phyloP scores from a whole-genome alignment of 2,113 vertebrate species.

The Crotalus horridus region DNA sequence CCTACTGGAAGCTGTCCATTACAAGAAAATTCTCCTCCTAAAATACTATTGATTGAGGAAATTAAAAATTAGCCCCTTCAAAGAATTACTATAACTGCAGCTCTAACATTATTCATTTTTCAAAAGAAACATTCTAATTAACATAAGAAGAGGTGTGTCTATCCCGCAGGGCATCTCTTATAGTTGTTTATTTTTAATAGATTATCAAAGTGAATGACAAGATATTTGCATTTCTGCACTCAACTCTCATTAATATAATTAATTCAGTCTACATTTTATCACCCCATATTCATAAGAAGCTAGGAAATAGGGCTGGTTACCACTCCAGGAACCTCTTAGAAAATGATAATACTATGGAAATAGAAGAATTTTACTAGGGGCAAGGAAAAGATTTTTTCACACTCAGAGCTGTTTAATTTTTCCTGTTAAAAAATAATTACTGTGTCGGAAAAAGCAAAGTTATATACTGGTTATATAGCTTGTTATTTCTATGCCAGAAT shows the following conservation, averaged over 20 bases:
- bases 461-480: neutral
- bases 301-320: neutral
- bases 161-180: conserved; percentile 11
- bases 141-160: conserved; percentile 26
- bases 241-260: neutral
- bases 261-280: neutral
- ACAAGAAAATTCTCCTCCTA: conserved; percentile 46
- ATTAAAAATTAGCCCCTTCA: conserved; percentile 65
- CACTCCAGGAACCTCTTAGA: neutral
- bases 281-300: neutral
- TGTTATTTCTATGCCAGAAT: neutral
- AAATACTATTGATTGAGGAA: conserved; percentile 54
- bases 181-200: conserved; percentile 18
- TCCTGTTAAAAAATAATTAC: neutral
- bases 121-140: conserved; percentile 49
- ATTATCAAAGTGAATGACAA: conserved; percentile 43
- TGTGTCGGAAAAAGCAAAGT: too few species aligned
- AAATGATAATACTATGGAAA: neutral
- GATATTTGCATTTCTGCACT: conserved; percentile 27
- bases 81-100: conserved; percentile 52
- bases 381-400: neutral
- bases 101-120: conserved; percentile 9
- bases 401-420: neutral
- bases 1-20: conserved; percentile 32
- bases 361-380: neutral